Percentiles rank a stretch among this genome's conserved stretches.
phyloP scores from a whole-genome alignment of 2,888 invertebrate genomes.

The Zhuqinia jingwanae region DNA sequence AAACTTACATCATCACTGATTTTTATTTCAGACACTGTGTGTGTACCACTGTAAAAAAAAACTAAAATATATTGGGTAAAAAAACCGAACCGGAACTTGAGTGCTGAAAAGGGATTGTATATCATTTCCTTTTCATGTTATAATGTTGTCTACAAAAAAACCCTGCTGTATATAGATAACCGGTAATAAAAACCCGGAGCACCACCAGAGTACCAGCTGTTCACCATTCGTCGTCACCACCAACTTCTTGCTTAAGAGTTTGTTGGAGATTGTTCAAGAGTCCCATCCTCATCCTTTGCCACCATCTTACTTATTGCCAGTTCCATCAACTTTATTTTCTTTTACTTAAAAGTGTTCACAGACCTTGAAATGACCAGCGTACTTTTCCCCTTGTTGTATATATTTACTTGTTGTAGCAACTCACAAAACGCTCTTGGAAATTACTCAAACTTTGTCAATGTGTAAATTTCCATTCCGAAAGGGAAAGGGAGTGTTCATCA shows the following conservation, averaged over 20 bases:
- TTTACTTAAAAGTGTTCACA: conserved; percentile 36
- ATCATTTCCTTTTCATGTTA: conserved; percentile 30
- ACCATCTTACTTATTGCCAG: neutral
- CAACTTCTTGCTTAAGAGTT: no score
- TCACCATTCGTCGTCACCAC: no score
- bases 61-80: neutral
- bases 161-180: conserved; percentile 13
- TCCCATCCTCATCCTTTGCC: neutral
- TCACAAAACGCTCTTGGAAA: neutral
- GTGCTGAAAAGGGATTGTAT: conserved; percentile 2
- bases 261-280: conserved; percentile 38
- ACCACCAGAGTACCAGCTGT: conserved; percentile 53
- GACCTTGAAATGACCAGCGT: conserved; percentile 43
- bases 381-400: no score
- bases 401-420: no score
- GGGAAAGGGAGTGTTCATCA: neutral
- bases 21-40: neutral
- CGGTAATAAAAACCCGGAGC: conserved; percentile 59
- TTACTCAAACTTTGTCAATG: no score
- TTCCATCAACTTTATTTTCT: neutral
- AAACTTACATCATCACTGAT: no score
- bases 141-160: neutral
- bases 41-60: neutral
- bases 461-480: neutral
- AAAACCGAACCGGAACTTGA: neutral